phyloP scores from a whole-genome alignment of 2,113 vertebrate genomes.

The Bufo bufo region DNA sequence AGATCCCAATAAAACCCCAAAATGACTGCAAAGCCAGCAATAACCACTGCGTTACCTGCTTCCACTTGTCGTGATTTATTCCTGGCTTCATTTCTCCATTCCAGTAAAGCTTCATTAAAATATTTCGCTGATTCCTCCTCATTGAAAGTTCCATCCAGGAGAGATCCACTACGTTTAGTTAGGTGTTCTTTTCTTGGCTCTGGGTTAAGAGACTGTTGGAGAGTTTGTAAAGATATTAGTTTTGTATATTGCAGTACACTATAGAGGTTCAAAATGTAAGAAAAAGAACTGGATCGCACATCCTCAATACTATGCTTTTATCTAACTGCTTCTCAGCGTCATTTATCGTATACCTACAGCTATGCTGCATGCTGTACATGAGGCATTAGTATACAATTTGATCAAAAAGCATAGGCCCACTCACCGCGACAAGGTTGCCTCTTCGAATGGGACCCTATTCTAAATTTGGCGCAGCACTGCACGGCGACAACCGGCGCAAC shows the following conservation, averaged over 20 bases:
- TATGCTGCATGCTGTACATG: no score
- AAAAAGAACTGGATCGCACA: no score
- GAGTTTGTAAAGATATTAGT: slow-evolving; percentile 54
- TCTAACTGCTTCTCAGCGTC: no score
- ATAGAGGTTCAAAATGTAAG: no score
- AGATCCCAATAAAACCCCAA: not conserved
- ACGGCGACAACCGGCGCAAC: no score
- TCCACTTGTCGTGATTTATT: slow-evolving; percentile 36
- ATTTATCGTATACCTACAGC: no score
- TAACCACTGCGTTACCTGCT: slow-evolving; percentile 71
- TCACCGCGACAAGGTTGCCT: no score
- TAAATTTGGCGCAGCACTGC: no score
- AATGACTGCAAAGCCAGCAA: not conserved
- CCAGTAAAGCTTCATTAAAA: slow-evolving; percentile 80
- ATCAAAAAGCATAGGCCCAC: no score
- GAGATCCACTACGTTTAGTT: slow-evolving; percentile 44
- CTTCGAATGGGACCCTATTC: no score
- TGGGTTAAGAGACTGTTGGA: slow-evolving; percentile 63
- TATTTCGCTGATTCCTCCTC: slow-evolving; percentile 76
- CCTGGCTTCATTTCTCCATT: slow-evolving; percentile 71
- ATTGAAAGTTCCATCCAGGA: slow-evolving; percentile 73
- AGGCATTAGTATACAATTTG: no score
- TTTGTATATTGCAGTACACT: not conserved
- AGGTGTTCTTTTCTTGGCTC: slow-evolving; percentile 9
- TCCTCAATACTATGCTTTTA: no score